Evolutionary conservation across 2,888 invertebrate species (phyloP).

Genomic region (Plutella xylostella): DNA sequence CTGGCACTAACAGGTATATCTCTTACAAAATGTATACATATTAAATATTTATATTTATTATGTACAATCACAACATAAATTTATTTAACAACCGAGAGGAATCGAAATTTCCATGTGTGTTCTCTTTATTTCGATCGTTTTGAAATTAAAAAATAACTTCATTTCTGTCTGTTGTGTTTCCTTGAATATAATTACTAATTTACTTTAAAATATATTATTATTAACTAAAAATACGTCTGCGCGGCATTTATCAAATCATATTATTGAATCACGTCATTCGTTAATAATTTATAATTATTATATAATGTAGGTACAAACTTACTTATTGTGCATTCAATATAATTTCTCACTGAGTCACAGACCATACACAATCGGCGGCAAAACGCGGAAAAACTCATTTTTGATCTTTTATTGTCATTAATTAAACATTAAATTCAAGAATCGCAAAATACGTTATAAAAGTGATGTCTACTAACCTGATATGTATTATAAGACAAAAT

Average conservation of each 20-base stretch:
- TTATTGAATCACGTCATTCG: too few relatives aligned
- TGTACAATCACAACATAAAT: slow-evolving; percentile 68
- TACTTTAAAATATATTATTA: neutral
- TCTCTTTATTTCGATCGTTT: slow-evolving; percentile 36
- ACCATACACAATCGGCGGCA: neutral
- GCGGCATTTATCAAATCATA: neutral
- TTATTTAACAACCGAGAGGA: slow-evolving; percentile 63
- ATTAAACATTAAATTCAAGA: too few relatives aligned
- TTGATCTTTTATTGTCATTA: too few relatives aligned
- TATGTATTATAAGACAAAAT: too few relatives aligned
- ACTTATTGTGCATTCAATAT: neutral
- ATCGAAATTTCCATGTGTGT: slow-evolving; percentile 36
- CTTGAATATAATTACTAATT: neutral
- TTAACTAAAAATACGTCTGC: neutral
- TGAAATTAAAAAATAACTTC: neutral
- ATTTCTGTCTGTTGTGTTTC: neutral
- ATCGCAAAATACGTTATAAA: too few relatives aligned
- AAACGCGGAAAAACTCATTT: too few relatives aligned
- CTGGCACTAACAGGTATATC: slow-evolving; percentile 68
- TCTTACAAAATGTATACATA: slow-evolving; percentile 66
- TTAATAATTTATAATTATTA: neutral
- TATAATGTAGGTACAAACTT: neutral
- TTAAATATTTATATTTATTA: slow-evolving; percentile 44
- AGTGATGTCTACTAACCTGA: too few relatives aligned
- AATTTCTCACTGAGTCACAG: neutral